These are phyloP conservation scores for Phrynocephalus forsythii DNA, from an alignment of 2,797 vertebrate genomes.

Conservation along the genomic window DNA sequence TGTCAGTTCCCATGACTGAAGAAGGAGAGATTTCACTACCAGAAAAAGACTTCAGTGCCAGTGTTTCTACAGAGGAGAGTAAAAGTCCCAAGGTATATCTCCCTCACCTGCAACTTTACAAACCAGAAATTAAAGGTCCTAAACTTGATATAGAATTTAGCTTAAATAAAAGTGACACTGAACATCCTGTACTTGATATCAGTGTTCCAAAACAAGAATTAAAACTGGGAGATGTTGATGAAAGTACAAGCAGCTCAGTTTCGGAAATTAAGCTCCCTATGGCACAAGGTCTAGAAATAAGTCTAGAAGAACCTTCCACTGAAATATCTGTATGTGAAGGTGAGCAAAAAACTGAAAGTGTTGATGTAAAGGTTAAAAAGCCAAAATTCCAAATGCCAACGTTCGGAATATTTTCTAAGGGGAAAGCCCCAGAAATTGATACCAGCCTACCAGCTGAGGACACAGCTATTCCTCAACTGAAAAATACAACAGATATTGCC, in stretches of 20 bases:
- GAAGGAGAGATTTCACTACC: slow-evolving; percentile 12
- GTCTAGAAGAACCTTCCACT: not conserved
- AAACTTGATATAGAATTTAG: not conserved
- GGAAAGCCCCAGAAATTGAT: slow-evolving; percentile 38
- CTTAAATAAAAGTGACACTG: not conserved
- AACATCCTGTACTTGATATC: slow-evolving; percentile 13
- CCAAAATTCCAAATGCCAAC: slow-evolving; percentile 78
- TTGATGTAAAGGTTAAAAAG: slow-evolving; percentile 61
- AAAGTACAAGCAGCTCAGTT: slow-evolving; percentile 2
- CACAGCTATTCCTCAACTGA: slow-evolving; percentile 51
- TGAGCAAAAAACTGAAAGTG: not conserved
- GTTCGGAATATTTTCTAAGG: slow-evolving; percentile 62
- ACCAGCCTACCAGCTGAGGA: slow-evolving; percentile 43
- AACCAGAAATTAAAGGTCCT: slow-evolving; percentile 15
- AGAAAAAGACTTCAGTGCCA: slow-evolving; percentile 38
- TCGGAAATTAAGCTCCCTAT: slow-evolving; percentile 33
- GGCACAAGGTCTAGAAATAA: not conserved
- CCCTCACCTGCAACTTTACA: slow-evolving; percentile 38
- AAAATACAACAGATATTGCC: slow-evolving; percentile 64
- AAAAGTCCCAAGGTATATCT: slow-evolving; percentile 5
- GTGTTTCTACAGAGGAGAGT: not conserved
- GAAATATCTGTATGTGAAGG: not conserved
- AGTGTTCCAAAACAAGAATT: not conserved
- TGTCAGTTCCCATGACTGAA: slow-evolving; percentile 26
- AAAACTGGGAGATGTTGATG: not conserved